Percentiles rank a stretch among this genome's conserved stretches.
Conservation (phyloP, 2,113 vertebrate species). For the Reinhardtius hippoglossoides region DNA sequence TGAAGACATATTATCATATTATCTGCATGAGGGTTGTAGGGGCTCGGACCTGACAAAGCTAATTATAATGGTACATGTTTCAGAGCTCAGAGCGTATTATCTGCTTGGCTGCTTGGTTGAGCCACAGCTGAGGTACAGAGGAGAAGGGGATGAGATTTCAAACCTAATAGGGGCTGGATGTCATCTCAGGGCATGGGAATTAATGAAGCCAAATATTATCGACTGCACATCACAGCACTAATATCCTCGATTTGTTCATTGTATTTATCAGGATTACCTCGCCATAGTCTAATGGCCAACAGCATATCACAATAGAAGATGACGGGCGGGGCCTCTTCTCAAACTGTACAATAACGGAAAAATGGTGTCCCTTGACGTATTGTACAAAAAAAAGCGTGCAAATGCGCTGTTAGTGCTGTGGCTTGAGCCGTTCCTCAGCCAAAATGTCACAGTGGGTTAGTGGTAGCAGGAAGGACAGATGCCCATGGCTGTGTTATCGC, state of each 20-base stretch:
- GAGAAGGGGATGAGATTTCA: conserved; percentile 88
- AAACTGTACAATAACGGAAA: conserved; percentile 27
- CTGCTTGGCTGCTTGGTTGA: conserved; percentile 87
- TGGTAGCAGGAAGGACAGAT: conserved; percentile 60
- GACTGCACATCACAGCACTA: conserved; percentile 69
- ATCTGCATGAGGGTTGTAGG: conserved; percentile 99
- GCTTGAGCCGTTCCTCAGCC: conserved; percentile 67
- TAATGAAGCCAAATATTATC: conserved; percentile 83
- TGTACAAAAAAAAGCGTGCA: conserved; percentile 62
- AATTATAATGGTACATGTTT: conserved; percentile 99
- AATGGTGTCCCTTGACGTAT: conserved; percentile 33
- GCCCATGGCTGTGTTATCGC: conserved; percentile 69
- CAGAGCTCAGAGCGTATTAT: conserved; percentile 98
- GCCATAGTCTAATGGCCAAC: conserved; percentile 52
- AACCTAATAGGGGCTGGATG: conserved; percentile 81
- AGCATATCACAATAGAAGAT: conserved; percentile 50
- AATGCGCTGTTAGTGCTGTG: conserved; percentile 61
- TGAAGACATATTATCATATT: conserved; percentile 99
- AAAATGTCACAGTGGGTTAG: conserved; percentile 80
- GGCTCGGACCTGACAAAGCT: conserved; percentile 99
- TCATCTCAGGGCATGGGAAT: conserved; percentile 79
- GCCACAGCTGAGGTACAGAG: conserved; percentile 83
- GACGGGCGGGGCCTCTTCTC: conserved; percentile 33
- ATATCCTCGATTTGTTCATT: conserved; percentile 75
- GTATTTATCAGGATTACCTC: conserved; percentile 64